Conservation (phyloP, 1,140 invertebrate species). For the Listronotus bonariensis region DNA sequence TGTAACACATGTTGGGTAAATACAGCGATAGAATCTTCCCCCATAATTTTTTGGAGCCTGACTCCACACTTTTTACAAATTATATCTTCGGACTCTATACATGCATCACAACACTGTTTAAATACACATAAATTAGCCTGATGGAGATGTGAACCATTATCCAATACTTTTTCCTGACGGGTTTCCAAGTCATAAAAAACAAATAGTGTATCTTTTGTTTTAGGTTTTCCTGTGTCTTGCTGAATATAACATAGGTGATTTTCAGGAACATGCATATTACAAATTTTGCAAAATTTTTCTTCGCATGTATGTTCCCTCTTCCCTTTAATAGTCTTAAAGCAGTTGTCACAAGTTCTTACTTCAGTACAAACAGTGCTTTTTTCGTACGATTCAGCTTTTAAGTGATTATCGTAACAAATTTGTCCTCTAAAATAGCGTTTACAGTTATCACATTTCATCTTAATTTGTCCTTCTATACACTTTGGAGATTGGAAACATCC, state of each 20-base stretch:
- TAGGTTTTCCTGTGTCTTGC: slow-evolving; percentile 10
- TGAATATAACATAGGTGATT: slow-evolving; percentile 32
- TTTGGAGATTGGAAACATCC: too few species aligned
- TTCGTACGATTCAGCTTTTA: too few species aligned
- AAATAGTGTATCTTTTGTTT: slow-evolving; percentile 22
- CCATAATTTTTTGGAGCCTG: not conserved
- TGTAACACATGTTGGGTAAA: slow-evolving; percentile 11
- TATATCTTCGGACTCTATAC: slow-evolving; percentile 4
- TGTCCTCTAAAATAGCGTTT: too few species aligned
- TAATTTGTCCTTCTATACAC: too few species aligned
- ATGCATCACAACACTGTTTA: slow-evolving; percentile 16
- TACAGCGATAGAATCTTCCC: not conserved
- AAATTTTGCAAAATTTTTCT: slow-evolving; percentile 22
- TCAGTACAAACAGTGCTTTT: slow-evolving; percentile 1
- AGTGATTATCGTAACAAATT: too few species aligned
- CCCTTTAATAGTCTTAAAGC: not conserved
- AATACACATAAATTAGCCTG: slow-evolving; percentile 26
- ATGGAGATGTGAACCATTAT: slow-evolving; percentile 12
- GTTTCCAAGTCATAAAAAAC: slow-evolving; percentile 37
- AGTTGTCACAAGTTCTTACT: too few species aligned
- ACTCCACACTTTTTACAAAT: slow-evolving; percentile 15
- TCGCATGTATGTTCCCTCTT: slow-evolving; percentile 15
- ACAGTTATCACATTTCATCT: too few species aligned
- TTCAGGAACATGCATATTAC: slow-evolving; percentile 8
- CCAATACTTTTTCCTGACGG: slow-evolving; percentile 19